phyloP scores from a whole-genome alignment of 2,888 invertebrate genomes.

The Arrhopalites spinosus region DNA sequence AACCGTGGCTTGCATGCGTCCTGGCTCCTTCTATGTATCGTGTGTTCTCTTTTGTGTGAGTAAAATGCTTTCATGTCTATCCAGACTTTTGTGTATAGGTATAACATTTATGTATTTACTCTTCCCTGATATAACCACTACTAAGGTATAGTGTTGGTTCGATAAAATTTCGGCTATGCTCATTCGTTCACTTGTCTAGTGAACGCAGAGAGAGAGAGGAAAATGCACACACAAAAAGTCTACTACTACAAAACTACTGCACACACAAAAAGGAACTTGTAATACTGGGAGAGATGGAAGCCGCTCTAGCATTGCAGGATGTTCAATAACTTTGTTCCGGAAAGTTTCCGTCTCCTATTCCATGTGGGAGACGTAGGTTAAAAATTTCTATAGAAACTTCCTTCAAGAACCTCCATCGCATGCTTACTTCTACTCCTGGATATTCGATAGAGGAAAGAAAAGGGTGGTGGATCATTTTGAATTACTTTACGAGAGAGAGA shows the following conservation, averaged over 20 bases:
- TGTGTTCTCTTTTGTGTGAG: background rate
- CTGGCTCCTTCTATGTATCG: slow-evolving; percentile 12
- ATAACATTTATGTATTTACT: slow-evolving; percentile 1
- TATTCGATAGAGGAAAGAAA: background rate
- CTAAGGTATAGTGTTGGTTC: background rate
- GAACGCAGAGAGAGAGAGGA: no score
- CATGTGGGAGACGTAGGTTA: slow-evolving; percentile 15
- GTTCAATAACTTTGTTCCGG: slow-evolving; percentile 53
- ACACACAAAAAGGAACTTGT: slow-evolving; percentile 17
- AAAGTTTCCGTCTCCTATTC: slow-evolving; percentile 32
- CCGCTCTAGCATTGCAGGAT: slow-evolving; percentile 37
- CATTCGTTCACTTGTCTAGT: no score
- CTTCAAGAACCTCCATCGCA: slow-evolving; percentile 14
- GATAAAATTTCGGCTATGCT: no score
- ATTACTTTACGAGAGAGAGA: background rate
- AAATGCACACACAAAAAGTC: background rate
- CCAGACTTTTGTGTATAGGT: background rate
- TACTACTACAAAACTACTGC: background rate
- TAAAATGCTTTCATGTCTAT: slow-evolving; percentile 8
- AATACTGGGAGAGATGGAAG: slow-evolving; percentile 30
- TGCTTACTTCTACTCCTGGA: background rate
- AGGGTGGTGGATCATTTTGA: no score
- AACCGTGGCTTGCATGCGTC: slow-evolving; percentile 34
- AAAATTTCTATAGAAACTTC: slow-evolving; percentile 2
- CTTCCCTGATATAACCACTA: background rate